These are phyloP conservation scores for Sebastes reedi DNA, from an alignment of 2,797 vertebrate species.

Conservation along the genomic window DNA sequence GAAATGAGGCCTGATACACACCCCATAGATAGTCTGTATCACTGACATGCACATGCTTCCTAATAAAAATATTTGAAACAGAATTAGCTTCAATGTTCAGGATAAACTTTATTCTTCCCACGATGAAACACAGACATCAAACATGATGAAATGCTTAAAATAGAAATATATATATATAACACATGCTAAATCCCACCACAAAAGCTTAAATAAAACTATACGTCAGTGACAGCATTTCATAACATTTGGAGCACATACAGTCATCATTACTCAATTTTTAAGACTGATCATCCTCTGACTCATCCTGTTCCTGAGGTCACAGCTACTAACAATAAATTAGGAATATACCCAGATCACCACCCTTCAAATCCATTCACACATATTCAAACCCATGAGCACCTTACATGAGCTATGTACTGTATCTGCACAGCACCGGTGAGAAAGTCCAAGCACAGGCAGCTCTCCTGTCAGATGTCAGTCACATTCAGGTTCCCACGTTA, in stretches of 20 bases:
- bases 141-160: background rate
- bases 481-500: background rate
- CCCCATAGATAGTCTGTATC: too few relatives aligned
- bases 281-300: background rate
- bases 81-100: background rate
- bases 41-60: too few relatives aligned
- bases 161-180: too few relatives aligned
- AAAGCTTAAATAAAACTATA: background rate
- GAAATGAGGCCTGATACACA: too few relatives aligned
- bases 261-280: rapidly evolving
- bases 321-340: background rate
- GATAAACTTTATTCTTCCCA: background rate
- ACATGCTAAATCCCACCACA: background rate
- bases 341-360: background rate
- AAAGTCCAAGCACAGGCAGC: background rate
- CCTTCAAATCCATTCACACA: background rate
- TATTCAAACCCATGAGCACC: background rate
- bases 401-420: background rate
- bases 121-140: background rate
- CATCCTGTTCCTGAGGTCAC: background rate
- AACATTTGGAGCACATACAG: too few relatives aligned
- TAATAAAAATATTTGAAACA: too few relatives aligned
- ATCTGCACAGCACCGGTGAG: background rate
- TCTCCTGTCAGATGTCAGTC: background rate
- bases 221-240: rapidly evolving